Base-by-base conservation (phyloP, 2,113 vertebrate genomes). In the Scolopax mira region DNA sequence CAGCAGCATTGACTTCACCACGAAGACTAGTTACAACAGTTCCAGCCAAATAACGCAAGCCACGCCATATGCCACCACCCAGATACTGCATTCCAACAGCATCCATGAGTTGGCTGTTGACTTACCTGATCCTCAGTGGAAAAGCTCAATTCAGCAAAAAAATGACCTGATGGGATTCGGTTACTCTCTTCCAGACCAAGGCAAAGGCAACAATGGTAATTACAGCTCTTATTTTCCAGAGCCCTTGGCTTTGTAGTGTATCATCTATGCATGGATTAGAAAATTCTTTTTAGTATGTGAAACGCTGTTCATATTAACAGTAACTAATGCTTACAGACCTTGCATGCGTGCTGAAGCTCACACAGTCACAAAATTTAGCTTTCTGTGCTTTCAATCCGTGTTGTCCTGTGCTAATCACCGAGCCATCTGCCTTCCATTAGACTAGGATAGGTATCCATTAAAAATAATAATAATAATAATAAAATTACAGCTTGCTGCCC, bases 1-100 rank as follows among this genome's bases (percentile, higher is more conserved):
- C 96, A 99, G 99, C 97, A 99, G 99, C 98, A 99, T 99, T 70
- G 99, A 99, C 97, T 99, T 99, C 96, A 99, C 99, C 70, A 99
- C 99, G 35, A 99, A 99, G 98, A 98, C 98, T 65, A 99, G 98
- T 93, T 99, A 99, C 97, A 99, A 99, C 97, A 99, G 99, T 97
- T 99, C 99, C 65, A 98, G 99, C 94, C 99, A 99, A 95, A 98
- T 98, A 73, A 99, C 98, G 0, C 99, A 99, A 96, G 99, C 99
- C 39, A 99, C 99, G 1, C 99, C 99, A 3, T 99, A 99, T 70
- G 99, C 99, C 97, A 99, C 99, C 58, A 99, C 99, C 9, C 99
- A 99, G 98, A 99, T 99, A 92, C 97, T 99, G 90, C 99, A 99
- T 97, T 99, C 99, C 95, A 99, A 98, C 91, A 99, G 99, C 98